These are phyloP conservation scores for Ormyrus nitidulus DNA, from an alignment of 2,888 invertebrate species.

Conservation along the genomic window DNA sequence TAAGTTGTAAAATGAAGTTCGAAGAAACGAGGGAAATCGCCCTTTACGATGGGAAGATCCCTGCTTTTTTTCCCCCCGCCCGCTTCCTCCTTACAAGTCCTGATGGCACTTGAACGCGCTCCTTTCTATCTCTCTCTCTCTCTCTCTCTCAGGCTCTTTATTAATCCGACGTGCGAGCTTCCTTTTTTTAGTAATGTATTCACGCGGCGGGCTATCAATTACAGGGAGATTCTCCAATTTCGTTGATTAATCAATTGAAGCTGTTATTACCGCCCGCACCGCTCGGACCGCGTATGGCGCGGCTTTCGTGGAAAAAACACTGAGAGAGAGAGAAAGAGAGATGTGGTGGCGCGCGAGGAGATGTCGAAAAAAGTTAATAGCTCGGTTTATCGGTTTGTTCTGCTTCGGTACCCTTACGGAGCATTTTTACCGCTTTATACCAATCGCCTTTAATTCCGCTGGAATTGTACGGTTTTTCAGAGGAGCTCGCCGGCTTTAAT, in stretches of 20 bases:
- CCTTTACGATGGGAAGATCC: constrained; percentile 46
- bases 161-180: constrained; percentile 5
- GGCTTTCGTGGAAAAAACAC: not conserved
- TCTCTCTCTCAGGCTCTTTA: not conserved
- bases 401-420: not conserved
- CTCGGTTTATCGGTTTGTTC: constrained; percentile 28
- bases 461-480: not conserved
- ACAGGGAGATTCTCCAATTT: constrained; percentile 69
- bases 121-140: not conserved
- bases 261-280: constrained; percentile 66
- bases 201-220: constrained; percentile 21
- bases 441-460: constrained; percentile 20
- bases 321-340: too few relatives aligned
- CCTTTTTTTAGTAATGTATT: constrained; percentile 35
- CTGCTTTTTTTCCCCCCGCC: constrained; percentile 20
- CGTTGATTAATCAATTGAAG: constrained; percentile 72
- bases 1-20: constrained; percentile 64
- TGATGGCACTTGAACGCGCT: constrained; percentile 15
- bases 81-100: constrained; percentile 26
- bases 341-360: not conserved
- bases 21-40: constrained; percentile 52
- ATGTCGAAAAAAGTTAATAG: constrained; percentile 26
- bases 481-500: too few relatives aligned
- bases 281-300: constrained; percentile 22
- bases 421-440: not conserved